Base-by-base conservation (phyloP, 2,888 invertebrate genomes). In the Pyrocoelia pectoralis region DNA sequence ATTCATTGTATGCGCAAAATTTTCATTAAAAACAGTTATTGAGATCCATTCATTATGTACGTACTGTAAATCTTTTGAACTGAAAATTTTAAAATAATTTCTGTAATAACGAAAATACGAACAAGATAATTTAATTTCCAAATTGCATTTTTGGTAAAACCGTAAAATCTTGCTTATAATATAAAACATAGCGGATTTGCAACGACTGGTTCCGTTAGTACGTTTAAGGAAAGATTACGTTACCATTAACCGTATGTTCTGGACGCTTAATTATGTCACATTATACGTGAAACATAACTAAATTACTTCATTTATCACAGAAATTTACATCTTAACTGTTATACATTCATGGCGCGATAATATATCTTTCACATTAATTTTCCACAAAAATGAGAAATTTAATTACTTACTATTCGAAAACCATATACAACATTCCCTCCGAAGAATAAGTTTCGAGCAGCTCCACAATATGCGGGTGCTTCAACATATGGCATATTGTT, bases 381-480 rank as follows among this genome's bases (percentile, higher is more conserved):
- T 24, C n/a, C n/a, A n/a, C n/a, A n/a, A n/a, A n/a, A n/a, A n/a
- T n/a, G n/a, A n/a, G n/a, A n/a, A n/a, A n/a, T n/a, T n/a, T 41
- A 43, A 33, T 66, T 81, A 93, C 97, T 94, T 86, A 98, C 97
- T 94, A 97, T 88, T 98, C 98, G 83, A 98, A 98, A 69, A 98
- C 97, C 98, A 98, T 98, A 82, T 98, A 98, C 15, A 98, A 88
- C 94, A 97, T 96, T 75, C 97, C 97, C 83, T 98, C 98, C 3
- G 97, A 97, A 79, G 97, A 97, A 87, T 98, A 98, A 0, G 98
- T 98, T 84, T 99, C 98, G 73, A 98, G 85, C 57, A 99, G 87
- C 83, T 98, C 98, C 72, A 98, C 98, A 74, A 99, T 98, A 83
- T 98, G 98, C 2, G 97, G 97, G 84, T 99, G 98, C 81, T 98